These are phyloP conservation scores for Urechis unicinctus DNA, from an alignment of 2,888 invertebrate genomes.

Conservation along the genomic window DNA sequence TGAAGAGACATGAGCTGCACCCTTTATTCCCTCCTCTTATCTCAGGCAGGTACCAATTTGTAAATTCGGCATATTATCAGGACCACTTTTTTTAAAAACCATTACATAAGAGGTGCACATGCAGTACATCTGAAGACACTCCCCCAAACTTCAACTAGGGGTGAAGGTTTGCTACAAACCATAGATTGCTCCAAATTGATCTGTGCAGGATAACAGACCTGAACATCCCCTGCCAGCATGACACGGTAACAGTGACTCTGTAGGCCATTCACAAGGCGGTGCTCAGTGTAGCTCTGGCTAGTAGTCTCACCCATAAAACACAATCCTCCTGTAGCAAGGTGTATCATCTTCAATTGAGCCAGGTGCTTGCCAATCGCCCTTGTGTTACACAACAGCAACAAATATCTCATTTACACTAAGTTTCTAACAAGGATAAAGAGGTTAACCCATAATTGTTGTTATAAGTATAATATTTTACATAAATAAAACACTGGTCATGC, in stretches of 20 bases:
- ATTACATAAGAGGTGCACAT: too few species aligned
- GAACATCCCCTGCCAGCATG: slow-evolving; percentile 27
- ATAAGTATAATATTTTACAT: background rate
- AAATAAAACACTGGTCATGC: too few species aligned
- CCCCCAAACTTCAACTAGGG: too few species aligned
- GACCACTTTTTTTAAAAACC: too few species aligned
- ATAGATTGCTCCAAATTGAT: too few species aligned
- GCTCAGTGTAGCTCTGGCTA: slow-evolving; percentile 22
- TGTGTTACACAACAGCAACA: background rate
- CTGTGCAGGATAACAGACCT: too few species aligned
- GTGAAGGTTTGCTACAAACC: too few species aligned
- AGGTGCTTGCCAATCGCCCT: slow-evolving; percentile 23
- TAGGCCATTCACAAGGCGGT: slow-evolving; percentile 10
- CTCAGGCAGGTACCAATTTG: too few species aligned
- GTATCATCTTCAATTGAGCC: slow-evolving; percentile 24
- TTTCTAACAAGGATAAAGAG: background rate
- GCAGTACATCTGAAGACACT: too few species aligned
- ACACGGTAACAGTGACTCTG: slow-evolving; percentile 31
- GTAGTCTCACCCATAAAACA: slow-evolving; percentile 30
- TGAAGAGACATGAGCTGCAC: too few species aligned
- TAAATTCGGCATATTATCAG: too few species aligned
- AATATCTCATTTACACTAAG: background rate
- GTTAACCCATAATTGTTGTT: background rate
- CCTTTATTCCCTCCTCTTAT: too few species aligned
- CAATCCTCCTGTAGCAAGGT: slow-evolving; percentile 36